phyloP scores from a whole-genome alignment of 2,888 invertebrate genomes.

The Gastrophysa polygoni region DNA sequence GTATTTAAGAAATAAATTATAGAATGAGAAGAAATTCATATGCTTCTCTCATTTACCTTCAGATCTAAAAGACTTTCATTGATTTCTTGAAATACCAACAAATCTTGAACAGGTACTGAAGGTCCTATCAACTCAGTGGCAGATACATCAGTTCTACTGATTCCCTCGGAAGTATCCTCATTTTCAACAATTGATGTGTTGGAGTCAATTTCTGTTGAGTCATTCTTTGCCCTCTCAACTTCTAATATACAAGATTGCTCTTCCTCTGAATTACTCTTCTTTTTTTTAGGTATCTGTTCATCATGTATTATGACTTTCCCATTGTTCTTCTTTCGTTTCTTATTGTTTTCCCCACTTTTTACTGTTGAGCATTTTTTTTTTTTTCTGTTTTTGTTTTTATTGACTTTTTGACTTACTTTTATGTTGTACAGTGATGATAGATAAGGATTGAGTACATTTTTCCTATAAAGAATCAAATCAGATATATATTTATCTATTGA shows the following conservation, averaged over 20 bases:
- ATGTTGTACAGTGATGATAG: not conserved
- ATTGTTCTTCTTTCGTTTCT: too few species aligned
- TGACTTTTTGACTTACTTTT: not conserved
- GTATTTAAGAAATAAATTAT: too few species aligned
- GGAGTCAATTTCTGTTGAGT: not conserved
- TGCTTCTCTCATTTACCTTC: not conserved
- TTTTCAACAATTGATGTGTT: not conserved
- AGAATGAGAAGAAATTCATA: too few species aligned
- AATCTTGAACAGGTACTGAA: conserved; percentile 23
- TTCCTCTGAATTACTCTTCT: too few species aligned
- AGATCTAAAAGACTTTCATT: conserved; percentile 30
- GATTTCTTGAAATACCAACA: conserved; percentile 39
- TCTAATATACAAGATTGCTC: too few species aligned
- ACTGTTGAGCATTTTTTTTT: too few species aligned
- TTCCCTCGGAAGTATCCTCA: not conserved
- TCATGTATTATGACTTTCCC: too few species aligned
- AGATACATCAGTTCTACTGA: not conserved
- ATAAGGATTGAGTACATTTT: conserved; percentile 31
- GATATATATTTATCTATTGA: conserved; percentile 45
- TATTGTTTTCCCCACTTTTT: too few species aligned
- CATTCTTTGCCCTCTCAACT: too few species aligned
- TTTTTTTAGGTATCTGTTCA: too few species aligned
- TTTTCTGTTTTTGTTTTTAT: not conserved
- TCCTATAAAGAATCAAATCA: conserved; percentile 41
- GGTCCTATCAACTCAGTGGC: not conserved